Percentiles rank a stretch among this genome's conserved stretches.
Evolutionary conservation across 2,797 vertebrate genomes (phyloP).

Genomic region (Cetoscarus ocellatus): DNA sequence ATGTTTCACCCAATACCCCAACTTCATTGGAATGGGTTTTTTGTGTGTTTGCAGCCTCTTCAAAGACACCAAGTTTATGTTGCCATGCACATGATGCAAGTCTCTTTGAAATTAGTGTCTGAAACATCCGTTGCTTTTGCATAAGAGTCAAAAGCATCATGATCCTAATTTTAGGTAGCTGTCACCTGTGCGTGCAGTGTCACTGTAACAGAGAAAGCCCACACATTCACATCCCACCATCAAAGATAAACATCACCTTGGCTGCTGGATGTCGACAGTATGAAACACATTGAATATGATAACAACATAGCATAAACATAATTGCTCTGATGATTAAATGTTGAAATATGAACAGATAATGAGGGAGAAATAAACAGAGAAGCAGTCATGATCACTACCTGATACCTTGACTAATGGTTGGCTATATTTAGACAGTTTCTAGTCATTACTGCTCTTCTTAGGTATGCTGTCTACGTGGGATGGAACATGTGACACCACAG

Average conservation of each 20-base stretch:
- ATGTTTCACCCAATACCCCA: no score
- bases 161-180: slow-evolving; percentile 10
- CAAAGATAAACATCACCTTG: neutral
- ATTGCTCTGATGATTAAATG: slow-evolving; percentile 6
- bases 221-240: slow-evolving; percentile 5
- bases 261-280: neutral
- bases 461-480: slow-evolving; percentile 56
- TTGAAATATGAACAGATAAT: slow-evolving; percentile 2
- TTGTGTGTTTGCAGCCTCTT: no score
- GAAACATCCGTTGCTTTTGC: neutral
- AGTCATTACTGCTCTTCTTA: slow-evolving; percentile 56
- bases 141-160: slow-evolving; percentile 15
- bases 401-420: slow-evolving; percentile 33
- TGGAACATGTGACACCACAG: slow-evolving; percentile 48
- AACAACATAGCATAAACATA: neutral
- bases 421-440: slow-evolving; percentile 70
- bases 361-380: slow-evolving; percentile 4
- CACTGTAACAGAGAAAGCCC: slow-evolving; percentile 2
- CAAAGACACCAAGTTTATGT: no score
- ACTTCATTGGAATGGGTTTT: no score
- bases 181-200: slow-evolving; percentile 13
- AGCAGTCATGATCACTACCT: slow-evolving; percentile 13
- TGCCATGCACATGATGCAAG: no score
- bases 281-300: slow-evolving; percentile 7
- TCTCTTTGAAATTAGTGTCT: neutral